Evolutionary conservation across 2,113 vertebrate genomes (phyloP), one percentile per base, ranked within the genome.

Genomic region (Caranx melampygus): DNA sequence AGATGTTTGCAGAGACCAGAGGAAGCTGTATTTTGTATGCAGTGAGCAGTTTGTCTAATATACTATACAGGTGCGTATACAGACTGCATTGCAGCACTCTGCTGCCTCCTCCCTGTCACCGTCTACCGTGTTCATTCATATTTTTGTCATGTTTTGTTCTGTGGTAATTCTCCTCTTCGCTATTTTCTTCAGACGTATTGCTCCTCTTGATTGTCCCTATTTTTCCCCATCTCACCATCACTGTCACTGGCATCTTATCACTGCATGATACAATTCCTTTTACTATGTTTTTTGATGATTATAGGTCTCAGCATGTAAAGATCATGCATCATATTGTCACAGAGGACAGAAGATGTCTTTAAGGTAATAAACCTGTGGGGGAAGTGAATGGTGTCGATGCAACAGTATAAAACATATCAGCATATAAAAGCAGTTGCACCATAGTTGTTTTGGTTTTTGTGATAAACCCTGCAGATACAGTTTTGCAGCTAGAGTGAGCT

Each of bases 21-120:
- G 37, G 35, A 67, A 54, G 54, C 37, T 55, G 37, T 14, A 18
- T 6, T 20, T 55, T 4, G 8, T 9, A 60, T 3, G 34, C 51
- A 42, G 15, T 18, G 47, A 49, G 5, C 12, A 3, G 42, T 71
- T 33, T 51, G 34, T 21, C 42, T 40, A 16, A 20, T 20, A 26
- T 21, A 15, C 42, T 34, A 45, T 71, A 37, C 40, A 40, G 15
- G 11, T 54, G n/a, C 66, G 45, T 12, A 13, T 60, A 26, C 57
- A 42, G 16, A 75, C 76, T 69, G 76, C 81, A 83, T 21, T 83
- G 80, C 86, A 75, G 78, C 35, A 58, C 8, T 13, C 8, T 13
- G 1, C 21, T 21, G 49, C 49, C 58, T 44, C n/a, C 73, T 44
- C 64, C 70, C 54, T 14, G 7, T 21, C 60, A 42, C 9, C 66